Conservation (phyloP, 1,140 invertebrate species). For the Yoshiicerus persimilis region DNA sequence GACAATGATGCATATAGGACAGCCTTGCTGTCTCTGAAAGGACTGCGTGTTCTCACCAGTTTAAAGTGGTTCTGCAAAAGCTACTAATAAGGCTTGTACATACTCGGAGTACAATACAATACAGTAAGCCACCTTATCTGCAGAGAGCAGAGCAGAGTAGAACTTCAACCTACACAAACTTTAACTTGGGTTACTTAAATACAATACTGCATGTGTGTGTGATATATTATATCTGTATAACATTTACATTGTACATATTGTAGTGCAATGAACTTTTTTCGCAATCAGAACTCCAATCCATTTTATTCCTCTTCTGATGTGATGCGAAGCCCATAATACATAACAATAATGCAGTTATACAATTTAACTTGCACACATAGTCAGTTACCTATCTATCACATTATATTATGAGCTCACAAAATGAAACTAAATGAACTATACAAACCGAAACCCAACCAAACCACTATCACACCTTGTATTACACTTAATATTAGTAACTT, state of each 20-base stretch:
- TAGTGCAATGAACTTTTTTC: slow-evolving; percentile 20
- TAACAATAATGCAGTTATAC: background rate
- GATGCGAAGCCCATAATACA: background rate
- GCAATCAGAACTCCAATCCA: slow-evolving; percentile 15
- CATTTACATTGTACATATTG: background rate
- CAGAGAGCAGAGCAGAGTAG: background rate
- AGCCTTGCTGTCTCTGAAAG: background rate
- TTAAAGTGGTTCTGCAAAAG: background rate
- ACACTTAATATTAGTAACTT: background rate
- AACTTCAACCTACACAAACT: background rate
- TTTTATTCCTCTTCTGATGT: slow-evolving; percentile 9
- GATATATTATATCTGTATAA: background rate
- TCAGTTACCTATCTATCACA: background rate
- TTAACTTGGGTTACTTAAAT: background rate
- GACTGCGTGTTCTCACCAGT: background rate
- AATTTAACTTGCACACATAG: background rate
- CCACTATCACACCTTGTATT: background rate
- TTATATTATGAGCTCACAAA: background rate
- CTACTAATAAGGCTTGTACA: background rate
- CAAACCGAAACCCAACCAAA: background rate
- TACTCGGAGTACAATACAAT: background rate
- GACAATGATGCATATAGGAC: background rate
- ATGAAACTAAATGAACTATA: background rate
- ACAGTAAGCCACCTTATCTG: background rate
- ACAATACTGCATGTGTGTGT: background rate